phyloP scores from a whole-genome alignment of 2,888 invertebrate species.

The Terebella lapidaria region DNA sequence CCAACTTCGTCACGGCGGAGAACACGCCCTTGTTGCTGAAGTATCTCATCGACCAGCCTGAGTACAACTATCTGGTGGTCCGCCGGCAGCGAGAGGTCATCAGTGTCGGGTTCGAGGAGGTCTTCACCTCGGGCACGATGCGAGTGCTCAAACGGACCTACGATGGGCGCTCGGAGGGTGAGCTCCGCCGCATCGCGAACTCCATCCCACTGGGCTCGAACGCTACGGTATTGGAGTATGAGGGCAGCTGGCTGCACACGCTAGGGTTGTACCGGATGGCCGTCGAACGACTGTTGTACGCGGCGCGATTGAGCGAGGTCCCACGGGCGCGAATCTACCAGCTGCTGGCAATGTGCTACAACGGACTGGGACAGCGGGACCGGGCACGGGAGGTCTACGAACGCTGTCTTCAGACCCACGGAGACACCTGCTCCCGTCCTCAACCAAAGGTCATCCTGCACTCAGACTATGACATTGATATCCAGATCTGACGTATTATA shows the following conservation, averaged over 20 bases:
- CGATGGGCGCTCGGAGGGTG: slow-evolving; percentile 15
- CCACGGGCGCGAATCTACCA: slow-evolving; percentile 26
- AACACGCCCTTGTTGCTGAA: slow-evolving; percentile 32
- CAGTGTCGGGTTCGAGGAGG: slow-evolving; percentile 27
- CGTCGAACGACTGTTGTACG: slow-evolving; percentile 25
- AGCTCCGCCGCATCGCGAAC: slow-evolving; percentile 16
- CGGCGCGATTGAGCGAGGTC: slow-evolving; percentile 22
- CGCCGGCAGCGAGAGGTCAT: slow-evolving; percentile 23
- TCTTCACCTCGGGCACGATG: slow-evolving; percentile 30
- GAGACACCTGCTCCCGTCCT: too few species aligned
- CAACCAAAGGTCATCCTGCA: too few species aligned
- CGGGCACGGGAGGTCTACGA: slow-evolving; percentile 1
- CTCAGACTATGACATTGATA: too few species aligned
- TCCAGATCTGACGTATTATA: too few species aligned
- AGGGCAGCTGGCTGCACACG: slow-evolving; percentile 32
- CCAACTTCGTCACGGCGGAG: slow-evolving; percentile 31
- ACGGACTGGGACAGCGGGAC: not conserved
- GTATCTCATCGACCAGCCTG: slow-evolving; percentile 23
- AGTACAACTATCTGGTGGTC: slow-evolving; percentile 37
- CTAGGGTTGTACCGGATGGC: slow-evolving; percentile 28
- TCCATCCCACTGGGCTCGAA: slow-evolving; percentile 28
- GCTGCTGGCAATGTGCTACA: slow-evolving; percentile 18
- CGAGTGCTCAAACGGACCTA: slow-evolving; percentile 29
- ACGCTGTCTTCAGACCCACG: slow-evolving; percentile 2
- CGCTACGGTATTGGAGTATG: slow-evolving; percentile 34